Conservation (phyloP, 2,113 vertebrate genomes). For the Entosphenus tridentatus region DNA sequence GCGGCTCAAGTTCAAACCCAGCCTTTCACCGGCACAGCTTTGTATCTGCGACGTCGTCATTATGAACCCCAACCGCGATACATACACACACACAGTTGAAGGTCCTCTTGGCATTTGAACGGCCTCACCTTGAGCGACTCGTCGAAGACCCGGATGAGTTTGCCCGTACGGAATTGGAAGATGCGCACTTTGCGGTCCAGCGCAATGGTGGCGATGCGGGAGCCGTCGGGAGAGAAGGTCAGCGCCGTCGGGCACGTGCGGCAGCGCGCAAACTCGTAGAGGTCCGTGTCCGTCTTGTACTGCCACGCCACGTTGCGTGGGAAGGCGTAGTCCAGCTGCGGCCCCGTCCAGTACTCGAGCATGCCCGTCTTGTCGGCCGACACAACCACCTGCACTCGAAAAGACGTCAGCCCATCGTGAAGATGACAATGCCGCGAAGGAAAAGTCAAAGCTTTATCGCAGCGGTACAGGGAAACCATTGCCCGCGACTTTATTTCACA, state of each 20-base stretch:
- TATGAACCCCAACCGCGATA: too few relatives aligned
- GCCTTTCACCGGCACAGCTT: too few relatives aligned
- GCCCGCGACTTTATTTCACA: too few relatives aligned
- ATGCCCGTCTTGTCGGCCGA: constrained; percentile 84
- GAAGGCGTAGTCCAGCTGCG: constrained; percentile 61
- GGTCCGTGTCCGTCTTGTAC: constrained; percentile 88
- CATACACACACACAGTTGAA: too few relatives aligned
- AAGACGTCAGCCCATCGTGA: too few relatives aligned
- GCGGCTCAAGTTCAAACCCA: too few relatives aligned
- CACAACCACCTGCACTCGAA: constrained; percentile 24
- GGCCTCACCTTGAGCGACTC: constrained; percentile 69
- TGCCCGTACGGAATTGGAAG: constrained; percentile 80
- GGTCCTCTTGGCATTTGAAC: too few relatives aligned
- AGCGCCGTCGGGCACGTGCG: constrained; percentile 71
- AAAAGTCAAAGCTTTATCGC: neutral
- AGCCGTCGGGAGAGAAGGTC: constrained; percentile 65
- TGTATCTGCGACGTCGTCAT: too few relatives aligned
- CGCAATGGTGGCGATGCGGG: constrained; percentile 83
- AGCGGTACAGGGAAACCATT: too few relatives aligned
- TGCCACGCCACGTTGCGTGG: constrained; percentile 68
- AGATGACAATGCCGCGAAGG: neutral
- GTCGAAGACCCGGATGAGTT: constrained; percentile 82
- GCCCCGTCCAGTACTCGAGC: constrained; percentile 94
- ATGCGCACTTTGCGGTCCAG: constrained; percentile 82
- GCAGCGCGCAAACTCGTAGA: constrained; percentile 89